Base-by-base conservation (phyloP, 2,113 vertebrate species). In the Agapornis roseicollis region DNA sequence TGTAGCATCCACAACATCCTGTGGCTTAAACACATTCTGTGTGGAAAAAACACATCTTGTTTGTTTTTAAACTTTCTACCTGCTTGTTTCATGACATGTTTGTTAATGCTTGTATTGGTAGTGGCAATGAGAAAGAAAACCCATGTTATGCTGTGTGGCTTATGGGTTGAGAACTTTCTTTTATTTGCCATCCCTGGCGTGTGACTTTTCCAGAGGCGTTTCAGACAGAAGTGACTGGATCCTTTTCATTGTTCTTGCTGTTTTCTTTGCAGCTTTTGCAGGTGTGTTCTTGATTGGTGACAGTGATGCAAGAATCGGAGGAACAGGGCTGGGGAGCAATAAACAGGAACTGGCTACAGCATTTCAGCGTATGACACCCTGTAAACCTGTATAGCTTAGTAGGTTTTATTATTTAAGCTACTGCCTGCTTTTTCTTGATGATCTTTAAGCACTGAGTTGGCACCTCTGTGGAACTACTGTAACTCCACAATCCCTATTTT, bases 1-100 rank as follows among this genome's bases (percentile, higher is more conserved):
- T 81, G 78, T 61, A 93, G 93, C 86, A 93, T 97, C 89, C 89
- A 79, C 80, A 93, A 19, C 80, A 85, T 97, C 94, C 89, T 94
- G 94, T 87, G 84, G 61, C 44, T 82, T 79, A 56, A 88, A 82
- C 52, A 61, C 27, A 56, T 85, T 68, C 79, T 41, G 47, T 85
- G 90, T 90, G 94, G 74, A 88, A 77, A 71, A 69, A 33, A 1
- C 79, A 80, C 14, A 46, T 85, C 70, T 91, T 85, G 81, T 93
- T 96, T 96, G 81, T 46, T 94, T 95, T 92, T 89, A 23, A 89
- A 68, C 56, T 89, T 93, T 60, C 55, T 88, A 78, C 72, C 61
- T 86, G 65, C 70, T 87, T 79, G 33, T 89, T 95, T 91, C 41
- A 39, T 88, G 25, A 27, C 46, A 78, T 28, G 9, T 81, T 85